phyloP scores from a whole-genome alignment of 2,888 invertebrate genomes.

The Sminthurinus aureus region DNA sequence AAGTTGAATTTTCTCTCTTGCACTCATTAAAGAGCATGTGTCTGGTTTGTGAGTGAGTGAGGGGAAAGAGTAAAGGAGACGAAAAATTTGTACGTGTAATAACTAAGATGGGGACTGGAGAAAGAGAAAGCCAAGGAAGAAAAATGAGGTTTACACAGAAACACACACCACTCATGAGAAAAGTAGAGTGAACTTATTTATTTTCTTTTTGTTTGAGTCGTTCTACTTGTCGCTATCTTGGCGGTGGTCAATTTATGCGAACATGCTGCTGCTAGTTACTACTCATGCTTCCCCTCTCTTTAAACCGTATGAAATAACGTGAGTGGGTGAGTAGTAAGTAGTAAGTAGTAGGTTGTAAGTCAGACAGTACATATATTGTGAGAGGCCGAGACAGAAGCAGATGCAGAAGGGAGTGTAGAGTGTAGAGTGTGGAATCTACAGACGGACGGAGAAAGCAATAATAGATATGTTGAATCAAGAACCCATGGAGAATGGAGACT shows the following conservation, averaged over 20 bases:
- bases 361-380: neutral
- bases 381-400: neutral
- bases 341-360: too few species aligned
- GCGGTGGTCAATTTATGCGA: slow-evolving; percentile 13
- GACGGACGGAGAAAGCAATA: too few species aligned
- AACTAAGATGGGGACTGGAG: neutral
- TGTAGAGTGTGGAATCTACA: too few species aligned
- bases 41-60: neutral
- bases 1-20: neutral
- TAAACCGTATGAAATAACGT: neutral
- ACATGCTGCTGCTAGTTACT: neutral
- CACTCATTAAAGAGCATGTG: too few species aligned
- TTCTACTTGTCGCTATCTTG: neutral
- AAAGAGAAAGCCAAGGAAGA: neutral
- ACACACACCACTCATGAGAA: neutral
- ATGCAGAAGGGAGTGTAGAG: neutral
- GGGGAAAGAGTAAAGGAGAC: neutral
- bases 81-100: neutral
- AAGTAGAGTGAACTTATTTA: slow-evolving; percentile 9
- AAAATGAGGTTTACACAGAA: slow-evolving; percentile 2
- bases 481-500: too few species aligned
- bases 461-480: too few species aligned
- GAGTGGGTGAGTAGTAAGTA: neutral
- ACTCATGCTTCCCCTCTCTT: too few species aligned
- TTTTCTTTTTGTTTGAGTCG: neutral